Evolutionary conservation across 2,113 vertebrate species (phyloP), one percentile per base, ranked within the genome.

Genomic region (Antennarius striatus): DNA sequence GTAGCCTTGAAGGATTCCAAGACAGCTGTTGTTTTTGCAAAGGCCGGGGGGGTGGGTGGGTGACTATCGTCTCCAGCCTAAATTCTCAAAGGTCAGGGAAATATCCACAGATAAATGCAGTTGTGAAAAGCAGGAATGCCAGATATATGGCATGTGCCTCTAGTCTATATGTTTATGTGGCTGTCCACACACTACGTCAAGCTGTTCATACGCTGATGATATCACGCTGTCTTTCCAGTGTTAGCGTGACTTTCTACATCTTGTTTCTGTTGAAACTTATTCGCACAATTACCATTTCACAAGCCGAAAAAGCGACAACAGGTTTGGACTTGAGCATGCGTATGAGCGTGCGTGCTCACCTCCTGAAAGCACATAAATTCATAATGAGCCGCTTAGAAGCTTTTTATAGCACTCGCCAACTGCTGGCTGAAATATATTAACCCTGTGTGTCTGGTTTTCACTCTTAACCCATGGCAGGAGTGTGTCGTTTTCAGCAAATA

Each of bases 51-150:
- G 51, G 57, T 16, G 36, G 15, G 53, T 51, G 54, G 55, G 36
- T 40, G 16, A 22, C 22, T 9, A n/a, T 9, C n/a, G 15, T 63
- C 30, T 3, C 11, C 42, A 57, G n/a, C 53, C 53, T 36, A 29
- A 1, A 6, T 71, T 54, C 81, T 87, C 77, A 63, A 87, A 71
- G 79, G 75, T 83, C 78, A 79, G 65, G 49, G 39, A 72, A 71
- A 77, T 51, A 30, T 45, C 17, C 16, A 55, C 28, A 66, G 29
- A 30, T 45, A 67, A 58, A 68, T 53, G 28, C 55, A 40, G 50
- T 74, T 63, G 57, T 53, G 36, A 36, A 58, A 62, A 2, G 39
- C 56, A 69, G 50, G 10, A 80, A 42, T 9, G 5, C 51, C 13
- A 29, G 7, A 54, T 10, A 17, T 61, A 32, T 46, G 17, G 15